These are phyloP conservation scores for Lycorma delicatula DNA, from an alignment of 1,140 invertebrate genomes.

Conservation along the genomic window DNA sequence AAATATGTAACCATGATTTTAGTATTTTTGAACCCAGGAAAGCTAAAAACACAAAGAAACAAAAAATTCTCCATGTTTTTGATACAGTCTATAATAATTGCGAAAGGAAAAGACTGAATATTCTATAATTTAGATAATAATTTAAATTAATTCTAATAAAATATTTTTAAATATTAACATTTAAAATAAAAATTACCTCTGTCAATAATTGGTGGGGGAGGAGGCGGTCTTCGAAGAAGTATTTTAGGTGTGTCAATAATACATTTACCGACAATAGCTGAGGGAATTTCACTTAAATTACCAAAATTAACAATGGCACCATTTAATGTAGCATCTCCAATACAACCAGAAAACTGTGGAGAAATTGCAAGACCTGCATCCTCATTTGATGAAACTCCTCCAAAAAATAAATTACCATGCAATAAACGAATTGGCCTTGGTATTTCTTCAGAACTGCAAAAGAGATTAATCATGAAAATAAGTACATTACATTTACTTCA, in stretches of 20 bases:
- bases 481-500: no score
- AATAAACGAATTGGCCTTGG: conserved; percentile 50
- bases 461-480: no score
- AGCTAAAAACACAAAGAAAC: no score
- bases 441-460: conserved; percentile 43
- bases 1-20: no score
- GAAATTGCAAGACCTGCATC: conserved; percentile 37
- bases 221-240: conserved; percentile 13
- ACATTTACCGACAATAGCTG: conserved; percentile 60
- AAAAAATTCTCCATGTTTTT: no score
- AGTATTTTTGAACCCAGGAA: no score
- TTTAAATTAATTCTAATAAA: neutral
- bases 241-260: conserved; percentile 2
- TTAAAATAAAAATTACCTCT: neutral
- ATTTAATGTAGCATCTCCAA: conserved; percentile 80
- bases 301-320: conserved; percentile 74
- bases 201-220: neutral
- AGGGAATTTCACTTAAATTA: conserved; percentile 48
- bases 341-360: conserved; percentile 65
- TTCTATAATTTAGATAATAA: neutral
- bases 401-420: conserved; percentile 68
- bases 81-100: no score
- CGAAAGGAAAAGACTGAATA: neutral
- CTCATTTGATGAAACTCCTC: conserved; percentile 61
- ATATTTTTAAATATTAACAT: neutral